phyloP scores from a whole-genome alignment of 2,888 invertebrate species.

The Vesta saturnalis region DNA sequence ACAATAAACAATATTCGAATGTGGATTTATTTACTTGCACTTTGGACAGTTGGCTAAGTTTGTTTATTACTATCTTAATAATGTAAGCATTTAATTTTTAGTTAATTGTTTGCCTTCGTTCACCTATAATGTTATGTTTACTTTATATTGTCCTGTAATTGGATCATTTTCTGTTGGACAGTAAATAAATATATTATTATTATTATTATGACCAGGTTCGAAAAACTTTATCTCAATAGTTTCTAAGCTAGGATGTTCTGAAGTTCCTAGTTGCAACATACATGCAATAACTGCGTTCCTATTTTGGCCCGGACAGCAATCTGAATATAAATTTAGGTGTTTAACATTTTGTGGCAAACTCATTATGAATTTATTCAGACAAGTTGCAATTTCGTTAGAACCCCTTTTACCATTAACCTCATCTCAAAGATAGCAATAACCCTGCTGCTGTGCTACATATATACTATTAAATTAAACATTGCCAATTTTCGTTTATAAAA shows the following conservation, averaged over 20 bases:
- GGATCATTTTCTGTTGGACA: no score
- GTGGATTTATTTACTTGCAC: no score
- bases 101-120: no score
- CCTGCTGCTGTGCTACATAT: conserved; percentile 5
- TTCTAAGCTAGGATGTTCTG: neutral
- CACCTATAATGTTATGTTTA: no score
- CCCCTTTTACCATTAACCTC: neutral
- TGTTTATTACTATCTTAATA: no score
- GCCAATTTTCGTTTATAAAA: conserved; percentile 19
- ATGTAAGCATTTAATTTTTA: no score
- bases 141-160: no score
- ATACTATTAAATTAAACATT: neutral
- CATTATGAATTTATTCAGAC: neutral
- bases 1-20: no score
- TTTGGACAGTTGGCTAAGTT: no score
- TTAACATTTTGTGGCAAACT: neutral
- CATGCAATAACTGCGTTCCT: neutral
- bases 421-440: neutral
- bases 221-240: no score
- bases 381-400: conserved; percentile 3
- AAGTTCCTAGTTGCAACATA: neutral
- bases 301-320: conserved; percentile 16
- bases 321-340: conserved; percentile 3
- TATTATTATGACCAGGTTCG: no score
- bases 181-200: no score